Percentiles rank a stretch among this genome's conserved stretches.
These are phyloP conservation scores for Automeris io DNA, from an alignment of 2,888 invertebrate genomes.

Conservation along the genomic window DNA sequence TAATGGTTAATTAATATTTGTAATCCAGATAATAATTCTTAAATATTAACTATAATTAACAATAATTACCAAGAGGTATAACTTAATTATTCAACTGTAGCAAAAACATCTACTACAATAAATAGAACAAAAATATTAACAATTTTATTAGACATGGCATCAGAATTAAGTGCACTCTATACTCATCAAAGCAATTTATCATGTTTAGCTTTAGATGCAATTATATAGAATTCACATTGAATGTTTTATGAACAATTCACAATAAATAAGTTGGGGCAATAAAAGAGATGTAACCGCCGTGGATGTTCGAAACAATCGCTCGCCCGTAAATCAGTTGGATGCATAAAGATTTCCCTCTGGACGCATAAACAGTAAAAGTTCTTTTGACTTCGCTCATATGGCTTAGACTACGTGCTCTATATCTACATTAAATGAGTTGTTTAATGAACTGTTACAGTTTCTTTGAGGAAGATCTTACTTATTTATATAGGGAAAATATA, in stretches of 20 bases:
- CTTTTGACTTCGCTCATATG: not conserved
- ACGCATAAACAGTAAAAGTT: conserved; percentile 14
- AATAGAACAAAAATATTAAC: too few relatives aligned
- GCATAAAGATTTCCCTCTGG: conserved; percentile 39
- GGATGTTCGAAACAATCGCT: conserved; percentile 6
- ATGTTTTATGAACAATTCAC: not conserved
- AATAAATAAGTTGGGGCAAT: not conserved
- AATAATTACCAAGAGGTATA: not conserved
- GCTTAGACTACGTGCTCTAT: not conserved
- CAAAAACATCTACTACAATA: not conserved
- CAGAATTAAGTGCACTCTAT: too few relatives aligned
- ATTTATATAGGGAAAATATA: not conserved
- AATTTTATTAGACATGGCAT: too few relatives aligned
- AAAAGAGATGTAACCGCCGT: not conserved
- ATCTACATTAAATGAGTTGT: not conserved
- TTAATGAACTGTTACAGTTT: not conserved
- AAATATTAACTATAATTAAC: too few relatives aligned
- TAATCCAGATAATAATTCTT: too few relatives aligned
- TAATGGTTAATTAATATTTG: too few relatives aligned
- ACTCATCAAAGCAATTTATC: too few relatives aligned
- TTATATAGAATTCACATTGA: too few relatives aligned
- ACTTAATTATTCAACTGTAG: not conserved
- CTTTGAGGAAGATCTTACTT: not conserved
- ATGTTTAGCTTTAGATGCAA: too few relatives aligned
- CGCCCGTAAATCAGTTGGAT: conserved; percentile 25